Base-by-base conservation (phyloP, 2,888 invertebrate species). In the Drosophila eohydei region DNA sequence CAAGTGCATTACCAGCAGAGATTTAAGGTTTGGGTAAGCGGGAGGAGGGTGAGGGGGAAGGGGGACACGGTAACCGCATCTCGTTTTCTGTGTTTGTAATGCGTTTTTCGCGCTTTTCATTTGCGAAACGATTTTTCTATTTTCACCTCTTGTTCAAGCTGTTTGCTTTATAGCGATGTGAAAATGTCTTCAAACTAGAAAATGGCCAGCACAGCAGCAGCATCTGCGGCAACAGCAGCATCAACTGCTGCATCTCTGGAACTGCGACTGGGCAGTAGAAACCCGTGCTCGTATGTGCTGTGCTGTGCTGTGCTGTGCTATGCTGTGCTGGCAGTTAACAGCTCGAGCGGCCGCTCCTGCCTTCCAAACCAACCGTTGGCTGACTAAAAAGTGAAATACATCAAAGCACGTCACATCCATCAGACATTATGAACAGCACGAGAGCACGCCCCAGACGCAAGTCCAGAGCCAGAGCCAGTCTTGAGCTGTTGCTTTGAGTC, bases 391-490 rank as follows among this genome's bases (percentile, higher is more conserved):
- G 84, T 85, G 88, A 85, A 85, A 85, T 85, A 85, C 86, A 85
- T 85, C 84, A 85, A 88, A 86, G 83, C 86, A 85, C 81, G 84
- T 85, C 84, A 83, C 84, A 84, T 88, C 88, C 86, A 85, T 85
- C 83, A 85, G 84, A 80, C 88, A 83, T 88, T 85, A 85, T 88
- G 88, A 85, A 80, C 83, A 83, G 78, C 88, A 81, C 86, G 79
- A 83, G 83, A 83, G 83, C 88, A 83, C 83, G 85, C 83, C 83
- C 84, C 80, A 82, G 46, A 55, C 70, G 41, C 34, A 44, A 64
- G 60, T 51, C 52, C 36, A 52, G 38, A 59, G 41, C 54, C 40
- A 34, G 36, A 57, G 59, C 59, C 58, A 65, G 71, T 51, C 72
- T 56, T 32, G 50, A 54, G 16, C 28, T 36, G 56, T 44, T 48